Percentiles rank a stretch among this genome's conserved stretches.
Conservation (phyloP, 2,797 vertebrate genomes). For the Chloroceryle amazona region DNA sequence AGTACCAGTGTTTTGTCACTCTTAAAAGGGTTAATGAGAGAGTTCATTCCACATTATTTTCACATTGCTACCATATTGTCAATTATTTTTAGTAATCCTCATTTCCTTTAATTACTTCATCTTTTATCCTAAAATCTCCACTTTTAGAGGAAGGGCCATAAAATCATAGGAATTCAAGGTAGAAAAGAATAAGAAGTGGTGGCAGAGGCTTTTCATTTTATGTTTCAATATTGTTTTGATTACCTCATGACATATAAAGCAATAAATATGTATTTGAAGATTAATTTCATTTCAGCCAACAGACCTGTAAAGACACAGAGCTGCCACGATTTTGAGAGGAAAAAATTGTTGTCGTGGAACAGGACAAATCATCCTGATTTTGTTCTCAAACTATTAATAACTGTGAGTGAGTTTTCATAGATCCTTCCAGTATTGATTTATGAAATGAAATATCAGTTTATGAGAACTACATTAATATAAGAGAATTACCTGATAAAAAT, state of each 20-base stretch:
- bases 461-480: not conserved
- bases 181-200: not conserved
- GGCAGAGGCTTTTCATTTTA: not conserved
- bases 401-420: not conserved
- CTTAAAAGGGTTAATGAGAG: not conserved
- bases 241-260: not conserved
- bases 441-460: not conserved
- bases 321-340: not conserved
- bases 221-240: not conserved
- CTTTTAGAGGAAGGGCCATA: not conserved
- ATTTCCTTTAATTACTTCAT: not conserved
- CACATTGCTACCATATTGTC: not conserved
- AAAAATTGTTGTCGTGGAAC: not conserved
- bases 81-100: not conserved
- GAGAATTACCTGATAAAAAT: not conserved
- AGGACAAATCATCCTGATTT: not conserved
- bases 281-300: constrained; percentile 1
- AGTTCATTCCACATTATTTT: not conserved
- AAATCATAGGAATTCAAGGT: not conserved
- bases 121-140: not conserved
- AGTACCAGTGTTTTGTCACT: not conserved
- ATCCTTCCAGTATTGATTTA: not conserved
- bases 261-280: not conserved
- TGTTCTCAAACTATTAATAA: not conserved
- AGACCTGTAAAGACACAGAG: not conserved